phyloP scores from a whole-genome alignment of 2,797 vertebrate genomes.

The Gymnodraco acuticeps region DNA sequence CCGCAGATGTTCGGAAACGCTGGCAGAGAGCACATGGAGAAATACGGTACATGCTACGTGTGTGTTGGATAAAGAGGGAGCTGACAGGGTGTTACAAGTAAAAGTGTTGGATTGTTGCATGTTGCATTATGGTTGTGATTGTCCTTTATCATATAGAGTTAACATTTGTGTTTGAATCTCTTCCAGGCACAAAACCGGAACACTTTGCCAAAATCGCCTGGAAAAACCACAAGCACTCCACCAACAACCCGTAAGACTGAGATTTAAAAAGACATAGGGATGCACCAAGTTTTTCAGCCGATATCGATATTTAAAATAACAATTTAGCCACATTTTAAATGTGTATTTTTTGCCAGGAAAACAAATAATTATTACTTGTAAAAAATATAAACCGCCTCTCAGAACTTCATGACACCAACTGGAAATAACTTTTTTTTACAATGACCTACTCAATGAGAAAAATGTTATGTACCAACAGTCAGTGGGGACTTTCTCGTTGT shows the following conservation, averaged over 20 bases:
- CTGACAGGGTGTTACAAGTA: not conserved
- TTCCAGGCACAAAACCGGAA: slow-evolving; percentile 91
- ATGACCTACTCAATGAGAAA: too few species aligned
- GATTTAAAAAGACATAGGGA: not conserved
- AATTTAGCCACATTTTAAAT: too few species aligned
- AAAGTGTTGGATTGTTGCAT: not conserved
- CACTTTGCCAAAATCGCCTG: slow-evolving; percentile 98
- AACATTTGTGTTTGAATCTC: slow-evolving; percentile 32
- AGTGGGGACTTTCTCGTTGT: too few species aligned
- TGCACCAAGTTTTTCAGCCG: too few species aligned
- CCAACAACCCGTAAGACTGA: slow-evolving; percentile 93
- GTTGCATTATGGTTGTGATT: not conserved
- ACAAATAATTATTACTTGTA: too few species aligned
- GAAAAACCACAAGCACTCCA: slow-evolving; percentile 99
- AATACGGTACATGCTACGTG: slow-evolving; percentile 86
- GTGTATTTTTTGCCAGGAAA: too few species aligned
- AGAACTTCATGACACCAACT: too few species aligned
- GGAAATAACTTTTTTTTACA: too few species aligned
- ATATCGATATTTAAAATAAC: too few species aligned
- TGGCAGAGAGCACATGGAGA: slow-evolving; percentile 96
- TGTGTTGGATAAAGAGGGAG: not conserved
- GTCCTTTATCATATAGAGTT: not conserved
- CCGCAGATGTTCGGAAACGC: slow-evolving; percentile 93
- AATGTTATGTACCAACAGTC: too few species aligned
- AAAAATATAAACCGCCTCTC: too few species aligned